Evolutionary conservation across 1,140 invertebrate genomes (phyloP).

Genomic region (Phymastichus coffea): DNA sequence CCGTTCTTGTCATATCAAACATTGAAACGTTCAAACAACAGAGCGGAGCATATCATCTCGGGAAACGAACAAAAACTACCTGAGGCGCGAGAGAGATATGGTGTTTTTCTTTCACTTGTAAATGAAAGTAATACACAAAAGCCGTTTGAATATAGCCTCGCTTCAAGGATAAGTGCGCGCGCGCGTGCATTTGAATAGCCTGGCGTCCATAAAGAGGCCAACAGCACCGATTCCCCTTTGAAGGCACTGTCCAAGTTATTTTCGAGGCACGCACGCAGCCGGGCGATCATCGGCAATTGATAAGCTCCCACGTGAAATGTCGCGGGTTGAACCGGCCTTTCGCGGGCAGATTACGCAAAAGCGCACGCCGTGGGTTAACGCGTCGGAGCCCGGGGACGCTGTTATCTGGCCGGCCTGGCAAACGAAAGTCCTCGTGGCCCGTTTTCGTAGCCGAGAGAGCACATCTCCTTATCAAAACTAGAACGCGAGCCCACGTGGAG

Average conservation of each 20-base stretch:
- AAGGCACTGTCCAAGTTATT: neutral
- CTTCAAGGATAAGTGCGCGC: slow-evolving; percentile 4
- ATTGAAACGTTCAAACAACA: slow-evolving; percentile 15
- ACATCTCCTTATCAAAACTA: slow-evolving; percentile 19
- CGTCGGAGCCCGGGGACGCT: no score
- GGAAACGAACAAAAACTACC: no score
- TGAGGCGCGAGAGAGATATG: no score
- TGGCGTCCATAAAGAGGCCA: neutral
- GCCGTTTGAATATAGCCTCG: slow-evolving; percentile 5
- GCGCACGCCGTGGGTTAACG: no score
- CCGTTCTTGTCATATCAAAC: neutral
- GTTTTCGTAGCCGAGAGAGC: neutral
- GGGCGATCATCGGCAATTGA: slow-evolving; percentile 7
- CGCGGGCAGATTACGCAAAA: no score
- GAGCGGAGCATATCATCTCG: no score
- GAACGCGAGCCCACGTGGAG: slow-evolving; percentile 13
- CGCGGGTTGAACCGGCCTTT: slow-evolving; percentile 1
- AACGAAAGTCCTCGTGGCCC: no score
- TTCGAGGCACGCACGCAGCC: neutral
- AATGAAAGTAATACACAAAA: slow-evolving; percentile 1
- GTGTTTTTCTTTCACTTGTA: no score
- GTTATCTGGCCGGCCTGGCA: no score
- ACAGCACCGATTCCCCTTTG: neutral
- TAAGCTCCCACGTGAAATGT: slow-evolving; percentile 10
- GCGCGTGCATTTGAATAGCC: neutral